Evolutionary conservation across 2,797 vertebrate species (phyloP), one percentile per base, ranked within the genome.

Genomic region (Rhadinocentrus ornatus): DNA sequence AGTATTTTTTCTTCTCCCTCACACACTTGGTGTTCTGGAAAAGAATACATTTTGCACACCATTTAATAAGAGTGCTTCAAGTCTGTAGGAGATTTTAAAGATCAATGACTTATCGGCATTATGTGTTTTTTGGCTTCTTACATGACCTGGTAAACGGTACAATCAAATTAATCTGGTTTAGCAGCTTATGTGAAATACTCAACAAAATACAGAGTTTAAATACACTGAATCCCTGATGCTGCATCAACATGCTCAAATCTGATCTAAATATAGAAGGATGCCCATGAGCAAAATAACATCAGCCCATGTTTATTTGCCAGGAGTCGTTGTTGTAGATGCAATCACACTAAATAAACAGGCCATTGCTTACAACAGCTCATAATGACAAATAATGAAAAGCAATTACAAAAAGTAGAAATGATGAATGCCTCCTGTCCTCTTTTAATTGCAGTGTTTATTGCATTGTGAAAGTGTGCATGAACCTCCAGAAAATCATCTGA

Each of bases 341-440:
- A 88, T 87, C 83, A 75, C 46, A 72, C 56, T 78, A 82, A 85
- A 86, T 82, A 90, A 90, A 88, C 78, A 86, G 71, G 70, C 68
- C 71, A 73, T 53, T 67, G 77, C 82, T 83, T 76, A 75, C 35
- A 32, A 86, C 67, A 35, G 81, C 37, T 32, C 80, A 75, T 82
- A 87, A 90, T 86, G 74, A 84, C 71, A 85, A 80, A 85, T 85
- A 90, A 91, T 87, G 78, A 86, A 87, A 86, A 80, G 50, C 83
- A 92, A 89, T 91, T 87, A 85, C 60, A 68, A 75, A 56, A 66
- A 75, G 70, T 35, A 71, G 71, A 61, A 56, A 59, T 77, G 69
- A 87, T 86, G 70, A 82, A 86, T 50, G 53, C 57, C 65, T 73
- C 66, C 69, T 52, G 68, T 77, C 34, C 70, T 8, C 44, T 4